Evolutionary conservation across 2,888 invertebrate genomes (phyloP).

Genomic region (Glaucopsyche alexis): DNA sequence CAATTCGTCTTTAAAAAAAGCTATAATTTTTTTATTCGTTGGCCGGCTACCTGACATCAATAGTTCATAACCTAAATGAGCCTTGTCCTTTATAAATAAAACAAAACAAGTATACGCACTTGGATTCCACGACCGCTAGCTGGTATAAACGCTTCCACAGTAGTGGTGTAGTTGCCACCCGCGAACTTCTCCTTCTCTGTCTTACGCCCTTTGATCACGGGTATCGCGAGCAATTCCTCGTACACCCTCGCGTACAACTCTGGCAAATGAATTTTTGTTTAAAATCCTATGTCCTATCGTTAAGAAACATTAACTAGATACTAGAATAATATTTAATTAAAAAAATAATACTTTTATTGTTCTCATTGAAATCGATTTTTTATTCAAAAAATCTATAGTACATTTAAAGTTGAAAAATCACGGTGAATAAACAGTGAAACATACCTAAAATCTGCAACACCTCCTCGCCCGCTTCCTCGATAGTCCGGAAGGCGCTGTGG

Average conservation of each 20-base stretch:
- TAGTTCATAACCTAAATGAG: too few relatives aligned
- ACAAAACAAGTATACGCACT: slow-evolving; percentile 54
- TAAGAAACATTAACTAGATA: too few relatives aligned
- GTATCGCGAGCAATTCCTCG: slow-evolving; percentile 92
- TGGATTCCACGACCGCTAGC: slow-evolving; percentile 97
- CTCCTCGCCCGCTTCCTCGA: slow-evolving; percentile 93
- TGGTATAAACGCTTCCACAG: slow-evolving; percentile 96
- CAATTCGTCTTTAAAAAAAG: too few relatives aligned
- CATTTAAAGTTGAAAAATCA: too few relatives aligned
- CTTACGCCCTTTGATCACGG: slow-evolving; percentile 96
- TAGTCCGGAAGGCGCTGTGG: slow-evolving; percentile 94
- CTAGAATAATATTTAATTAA: too few relatives aligned
- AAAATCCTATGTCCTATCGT: too few relatives aligned
- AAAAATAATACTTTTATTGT: too few relatives aligned
- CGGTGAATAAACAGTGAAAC: background rate
- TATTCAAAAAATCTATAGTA: too few relatives aligned
- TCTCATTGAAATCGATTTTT: too few relatives aligned
- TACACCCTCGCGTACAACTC: slow-evolving; percentile 95
- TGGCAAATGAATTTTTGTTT: slow-evolving; percentile 36
- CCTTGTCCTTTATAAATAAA: too few relatives aligned
- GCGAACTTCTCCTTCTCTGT: slow-evolving; percentile 99
- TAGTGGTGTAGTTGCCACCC: slow-evolving; percentile 97
- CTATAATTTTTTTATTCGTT: too few relatives aligned
- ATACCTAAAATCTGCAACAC: slow-evolving; percentile 87
- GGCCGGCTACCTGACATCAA: too few relatives aligned